phyloP scores from a whole-genome alignment of 2,113 vertebrate species.

The Perognathus longimembris region DNA sequence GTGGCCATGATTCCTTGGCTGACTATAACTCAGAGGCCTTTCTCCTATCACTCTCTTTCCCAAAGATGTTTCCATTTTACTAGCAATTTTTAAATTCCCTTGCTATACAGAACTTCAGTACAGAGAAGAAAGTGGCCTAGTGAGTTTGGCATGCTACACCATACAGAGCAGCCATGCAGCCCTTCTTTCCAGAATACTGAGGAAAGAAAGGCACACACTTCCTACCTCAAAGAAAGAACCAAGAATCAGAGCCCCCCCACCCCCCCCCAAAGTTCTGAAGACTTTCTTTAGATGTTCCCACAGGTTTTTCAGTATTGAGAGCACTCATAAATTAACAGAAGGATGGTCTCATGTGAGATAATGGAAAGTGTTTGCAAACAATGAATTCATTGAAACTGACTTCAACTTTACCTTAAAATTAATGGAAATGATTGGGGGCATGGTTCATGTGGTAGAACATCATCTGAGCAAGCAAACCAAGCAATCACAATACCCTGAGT shows the following conservation, averaged over 20 bases:
- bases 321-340: background rate
- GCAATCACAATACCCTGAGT: too few relatives aligned
- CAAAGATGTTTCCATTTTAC: background rate
- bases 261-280: background rate
- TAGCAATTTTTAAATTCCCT: constrained; percentile 11
- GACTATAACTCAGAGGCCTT: background rate
- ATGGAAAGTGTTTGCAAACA: constrained; percentile 48
- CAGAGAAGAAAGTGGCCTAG: background rate
- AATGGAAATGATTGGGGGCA: background rate
- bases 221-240: background rate
- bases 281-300: constrained; percentile 29
- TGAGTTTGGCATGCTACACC: background rate
- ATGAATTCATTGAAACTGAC: background rate
- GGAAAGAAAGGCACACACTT: background rate
- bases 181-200: constrained; percentile 28
- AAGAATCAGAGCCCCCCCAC: background rate
- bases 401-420: constrained; percentile 52
- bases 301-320: background rate
- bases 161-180: too few relatives aligned
- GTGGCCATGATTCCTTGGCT: background rate
- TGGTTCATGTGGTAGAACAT: too few relatives aligned
- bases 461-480: too few relatives aligned
- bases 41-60: constrained; percentile 11
- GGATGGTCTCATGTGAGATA: background rate
- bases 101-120: background rate